These are phyloP conservation scores for Opisthocomus hoazin DNA, from an alignment of 2,113 vertebrate species.

Conservation along the genomic window DNA sequence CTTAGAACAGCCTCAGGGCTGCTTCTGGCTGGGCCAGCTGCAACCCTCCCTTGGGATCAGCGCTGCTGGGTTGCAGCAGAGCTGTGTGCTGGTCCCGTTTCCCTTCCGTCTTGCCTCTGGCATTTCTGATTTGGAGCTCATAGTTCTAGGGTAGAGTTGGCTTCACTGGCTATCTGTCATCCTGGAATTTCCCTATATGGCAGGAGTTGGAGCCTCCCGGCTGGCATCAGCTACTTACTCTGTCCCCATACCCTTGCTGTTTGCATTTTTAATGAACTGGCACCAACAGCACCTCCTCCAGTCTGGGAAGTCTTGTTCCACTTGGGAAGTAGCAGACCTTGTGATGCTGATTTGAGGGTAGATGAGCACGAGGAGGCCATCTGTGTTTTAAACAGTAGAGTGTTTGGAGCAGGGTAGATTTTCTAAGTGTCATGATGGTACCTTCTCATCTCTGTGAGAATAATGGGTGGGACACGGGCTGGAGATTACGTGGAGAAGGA, in stretches of 20 bases:
- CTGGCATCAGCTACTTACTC: not conserved
- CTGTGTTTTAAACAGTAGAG: not conserved
- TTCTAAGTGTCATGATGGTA: not conserved
- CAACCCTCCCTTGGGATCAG: not conserved
- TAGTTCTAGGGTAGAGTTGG: not conserved
- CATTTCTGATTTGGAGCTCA: not conserved
- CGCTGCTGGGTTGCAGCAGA: not conserved
- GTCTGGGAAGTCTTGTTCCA: not conserved
- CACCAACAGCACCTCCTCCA: not conserved
- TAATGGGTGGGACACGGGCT: fast-evolving
- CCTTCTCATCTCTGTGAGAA: not conserved
- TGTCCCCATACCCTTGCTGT: not conserved
- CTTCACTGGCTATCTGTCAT: not conserved
- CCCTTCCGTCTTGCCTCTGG: not conserved
- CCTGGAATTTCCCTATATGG: not conserved
- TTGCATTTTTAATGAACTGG: not conserved
- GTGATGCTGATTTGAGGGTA: not conserved
- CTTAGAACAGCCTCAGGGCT: not conserved
- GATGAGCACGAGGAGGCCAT: not conserved
- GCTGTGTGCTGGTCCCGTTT: not conserved
- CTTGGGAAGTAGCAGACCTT: not conserved
- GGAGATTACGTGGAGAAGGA: not conserved
- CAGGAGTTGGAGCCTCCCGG: not conserved
- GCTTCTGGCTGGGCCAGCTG: not conserved
- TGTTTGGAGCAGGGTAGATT: not conserved